Evolutionary conservation across 1,140 invertebrate species (phyloP).

Genomic region (Capitella teleta): DNA sequence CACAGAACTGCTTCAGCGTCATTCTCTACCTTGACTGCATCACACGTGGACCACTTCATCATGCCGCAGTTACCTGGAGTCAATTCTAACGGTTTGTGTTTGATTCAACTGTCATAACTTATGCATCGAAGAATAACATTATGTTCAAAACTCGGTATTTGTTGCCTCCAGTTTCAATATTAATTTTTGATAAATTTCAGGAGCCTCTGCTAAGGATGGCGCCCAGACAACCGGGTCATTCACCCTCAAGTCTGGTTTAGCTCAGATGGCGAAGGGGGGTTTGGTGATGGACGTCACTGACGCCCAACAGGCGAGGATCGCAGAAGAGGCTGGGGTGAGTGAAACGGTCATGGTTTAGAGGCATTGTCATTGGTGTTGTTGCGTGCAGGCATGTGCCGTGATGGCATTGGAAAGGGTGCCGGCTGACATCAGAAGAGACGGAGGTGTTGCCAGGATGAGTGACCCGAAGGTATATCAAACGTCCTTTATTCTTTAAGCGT

Average conservation of each 20-base stretch:
- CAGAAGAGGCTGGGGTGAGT: constrained; percentile 31
- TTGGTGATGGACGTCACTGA: constrained; percentile 36
- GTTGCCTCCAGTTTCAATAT: no score
- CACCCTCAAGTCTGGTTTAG: constrained; percentile 32
- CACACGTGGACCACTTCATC: no score
- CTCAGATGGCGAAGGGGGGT: constrained; percentile 34
- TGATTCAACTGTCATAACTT: no score
- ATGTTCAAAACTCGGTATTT: no score
- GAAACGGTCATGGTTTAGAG: not conserved
- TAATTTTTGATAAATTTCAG: no score
- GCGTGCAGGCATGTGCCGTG: constrained; percentile 35
- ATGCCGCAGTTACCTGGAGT: no score
- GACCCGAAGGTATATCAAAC: constrained; percentile 22
- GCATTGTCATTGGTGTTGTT: not conserved
- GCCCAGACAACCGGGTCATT: no score
- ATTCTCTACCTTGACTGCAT: no score
- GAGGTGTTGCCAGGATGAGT: constrained; percentile 34
- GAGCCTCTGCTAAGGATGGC: no score
- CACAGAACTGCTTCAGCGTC: no score
- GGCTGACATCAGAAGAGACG: constrained; percentile 30
- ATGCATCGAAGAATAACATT: no score
- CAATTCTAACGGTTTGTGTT: no score
- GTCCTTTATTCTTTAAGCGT: not conserved
- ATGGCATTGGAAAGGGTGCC: constrained; percentile 34
- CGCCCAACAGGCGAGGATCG: constrained; percentile 26